phyloP scores from a whole-genome alignment of 2,797 vertebrate species.

The Gymnoscopelus microlampas region DNA sequence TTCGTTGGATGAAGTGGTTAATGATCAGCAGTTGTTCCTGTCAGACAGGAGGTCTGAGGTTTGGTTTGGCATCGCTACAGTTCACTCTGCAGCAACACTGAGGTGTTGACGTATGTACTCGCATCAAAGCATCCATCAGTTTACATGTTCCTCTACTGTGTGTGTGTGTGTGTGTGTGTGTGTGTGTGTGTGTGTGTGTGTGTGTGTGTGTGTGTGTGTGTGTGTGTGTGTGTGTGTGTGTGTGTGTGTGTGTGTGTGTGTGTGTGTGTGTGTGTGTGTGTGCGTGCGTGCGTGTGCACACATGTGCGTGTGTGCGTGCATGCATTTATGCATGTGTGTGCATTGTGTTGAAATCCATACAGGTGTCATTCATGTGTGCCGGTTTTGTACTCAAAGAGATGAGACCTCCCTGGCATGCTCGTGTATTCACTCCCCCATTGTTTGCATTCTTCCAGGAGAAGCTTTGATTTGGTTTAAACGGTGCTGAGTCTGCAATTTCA shows the following conservation, averaged over 20 bases:
- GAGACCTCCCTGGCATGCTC: conserved; percentile 7
- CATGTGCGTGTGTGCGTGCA: neutral
- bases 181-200: neutral
- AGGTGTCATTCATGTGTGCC: neutral
- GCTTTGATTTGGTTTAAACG: conserved; percentile 10
- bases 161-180: conserved; percentile 1
- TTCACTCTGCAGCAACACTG: neutral
- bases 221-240: conserved; percentile 2
- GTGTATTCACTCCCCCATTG: conserved; percentile 14
- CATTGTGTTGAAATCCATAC: neutral
- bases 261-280: neutral
- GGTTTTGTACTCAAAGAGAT: conserved; percentile 2
- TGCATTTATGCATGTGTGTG: neutral
- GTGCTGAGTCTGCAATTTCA: conserved; percentile 2
- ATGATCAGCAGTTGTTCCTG: too few species aligned
- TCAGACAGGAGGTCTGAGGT: too few species aligned
- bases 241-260: neutral
- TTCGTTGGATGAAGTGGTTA: too few species aligned
- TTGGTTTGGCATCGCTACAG: too few species aligned
- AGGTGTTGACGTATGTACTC: conserved; percentile 13
- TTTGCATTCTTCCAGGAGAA: neutral
- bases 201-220: conserved; percentile 10
- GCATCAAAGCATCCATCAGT: neutral
- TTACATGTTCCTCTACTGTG: neutral
- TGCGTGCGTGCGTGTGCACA: neutral